Conservation (phyloP, 2,113 vertebrate species). For the Seriola aureovittata region DNA sequence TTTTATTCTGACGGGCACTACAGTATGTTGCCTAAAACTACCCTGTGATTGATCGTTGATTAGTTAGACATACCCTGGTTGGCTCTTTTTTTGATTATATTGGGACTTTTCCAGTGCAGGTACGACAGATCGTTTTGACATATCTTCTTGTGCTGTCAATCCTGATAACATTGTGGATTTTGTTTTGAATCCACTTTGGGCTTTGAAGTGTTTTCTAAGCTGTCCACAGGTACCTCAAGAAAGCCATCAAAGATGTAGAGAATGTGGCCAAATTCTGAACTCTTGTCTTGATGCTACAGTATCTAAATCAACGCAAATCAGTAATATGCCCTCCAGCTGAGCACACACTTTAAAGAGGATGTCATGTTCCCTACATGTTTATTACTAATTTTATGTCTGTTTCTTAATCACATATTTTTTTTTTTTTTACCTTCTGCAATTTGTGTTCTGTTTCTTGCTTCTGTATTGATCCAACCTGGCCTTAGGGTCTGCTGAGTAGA, state of each 20-base stretch:
- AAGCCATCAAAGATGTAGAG: slow-evolving; percentile 11
- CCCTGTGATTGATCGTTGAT: not conserved
- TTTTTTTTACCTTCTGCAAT: not conserved
- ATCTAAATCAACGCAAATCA: slow-evolving; percentile 42
- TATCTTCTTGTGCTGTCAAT: not conserved
- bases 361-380: slow-evolving; percentile 49
- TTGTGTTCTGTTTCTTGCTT: slow-evolving; percentile 41
- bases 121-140: not conserved
- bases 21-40: not conserved
- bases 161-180: not conserved
- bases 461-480: slow-evolving; percentile 48
- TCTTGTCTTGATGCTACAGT: slow-evolving; percentile 6
- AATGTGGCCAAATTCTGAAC: not conserved
- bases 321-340: slow-evolving; percentile 48
- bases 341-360: slow-evolving; percentile 36
- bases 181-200: not conserved
- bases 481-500: slow-evolving; percentile 37
- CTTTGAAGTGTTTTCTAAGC: not conserved
- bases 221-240: not conserved
- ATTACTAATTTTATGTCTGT: slow-evolving; percentile 27
- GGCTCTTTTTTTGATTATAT: not conserved
- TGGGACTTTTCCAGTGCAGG: not conserved
- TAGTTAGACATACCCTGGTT: not conserved
- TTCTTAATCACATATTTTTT: not conserved
- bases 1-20: not conserved